Evolutionary conservation across 2,113 vertebrate genomes (phyloP), one percentile per base, ranked within the genome.

Genomic region (Capricornis sumatraensis): DNA sequence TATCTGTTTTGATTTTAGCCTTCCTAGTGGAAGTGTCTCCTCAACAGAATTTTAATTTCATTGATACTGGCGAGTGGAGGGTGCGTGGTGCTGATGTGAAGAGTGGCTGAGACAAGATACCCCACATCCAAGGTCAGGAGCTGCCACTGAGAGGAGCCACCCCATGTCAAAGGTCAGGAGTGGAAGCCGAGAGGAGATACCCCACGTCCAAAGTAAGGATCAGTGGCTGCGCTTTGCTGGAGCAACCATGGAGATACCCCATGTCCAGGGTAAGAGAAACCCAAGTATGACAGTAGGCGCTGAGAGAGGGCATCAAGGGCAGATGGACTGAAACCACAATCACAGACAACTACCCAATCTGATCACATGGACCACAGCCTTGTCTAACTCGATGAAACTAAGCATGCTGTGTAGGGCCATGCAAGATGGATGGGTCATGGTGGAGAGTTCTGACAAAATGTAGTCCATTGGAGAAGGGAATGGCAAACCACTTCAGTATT

Each of bases 1-100:
- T 16, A 62, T 53, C 43, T 71, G 19, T 71, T 95, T 82, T 57
- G 19, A 67, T 57, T 79, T 87, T 67, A 95, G 5, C 47, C n/a
- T 53, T 30, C 11, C 11, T 78, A 30, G 8, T 40, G 53, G 53
- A 19, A 52, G 2, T 17, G 28, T 62, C n/a, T 87, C 8, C n/a
- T 60, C 27, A 40, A 76, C 36, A 71, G 71, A 30, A 50, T n/a
- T 71, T 71, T 71, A 40, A 71, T 40, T 40, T 40, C 67, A 40
- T 23, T 71, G 67, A 71, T 71, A 23, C 5, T 71, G 67, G n/a
- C 0, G 2, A 71, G 19, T 0, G 0, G 19, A 40, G 10, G 10
- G 9, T 71, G 17, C 0, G 0, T 0, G 9, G 64, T 1, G 8
- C n/a, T 36, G 64, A 21, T 0, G 5, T 12, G 64, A 19, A 23